Conservation (phyloP, 2,888 invertebrate genomes). For the Atethmia centrago region DNA sequence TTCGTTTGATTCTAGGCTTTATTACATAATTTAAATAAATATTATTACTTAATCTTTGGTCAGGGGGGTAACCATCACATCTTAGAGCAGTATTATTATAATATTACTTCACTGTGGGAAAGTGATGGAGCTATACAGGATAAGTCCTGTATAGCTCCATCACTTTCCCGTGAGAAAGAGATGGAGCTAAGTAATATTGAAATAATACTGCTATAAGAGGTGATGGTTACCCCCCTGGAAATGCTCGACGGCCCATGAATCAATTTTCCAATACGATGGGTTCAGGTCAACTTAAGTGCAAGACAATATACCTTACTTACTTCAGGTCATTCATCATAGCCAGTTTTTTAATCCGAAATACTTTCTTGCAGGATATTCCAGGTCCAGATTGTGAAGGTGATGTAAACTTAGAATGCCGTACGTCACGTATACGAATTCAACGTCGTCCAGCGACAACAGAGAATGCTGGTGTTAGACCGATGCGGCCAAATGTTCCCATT, state of each 20-base stretch:
- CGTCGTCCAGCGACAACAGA: slow-evolving; percentile 85
- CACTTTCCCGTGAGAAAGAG: too few relatives aligned
- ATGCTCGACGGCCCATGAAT: too few relatives aligned
- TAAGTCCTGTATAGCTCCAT: too few relatives aligned
- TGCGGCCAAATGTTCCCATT: slow-evolving; percentile 68
- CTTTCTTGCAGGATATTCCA: slow-evolving; percentile 35
- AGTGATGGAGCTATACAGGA: too few relatives aligned
- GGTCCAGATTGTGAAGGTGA: slow-evolving; percentile 41
- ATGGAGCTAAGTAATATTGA: too few relatives aligned
- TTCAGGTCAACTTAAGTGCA: neutral
- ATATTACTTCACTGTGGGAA: too few relatives aligned
- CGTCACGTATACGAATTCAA: slow-evolving; percentile 40
- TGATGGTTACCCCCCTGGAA: too few relatives aligned
- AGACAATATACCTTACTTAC: neutral
- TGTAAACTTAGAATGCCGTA: slow-evolving; percentile 1
- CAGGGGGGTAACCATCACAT: too few relatives aligned
- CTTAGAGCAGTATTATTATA: too few relatives aligned
- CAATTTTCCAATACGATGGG: neutral
- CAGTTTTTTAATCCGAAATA: neutral
- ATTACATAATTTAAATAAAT: neutral
- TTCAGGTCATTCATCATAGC: neutral
- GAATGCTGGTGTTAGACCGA: slow-evolving; percentile 77
- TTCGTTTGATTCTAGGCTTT: neutral
- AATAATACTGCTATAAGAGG: too few relatives aligned
- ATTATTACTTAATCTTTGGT: too few relatives aligned